Conservation (phyloP, 2,113 vertebrate species). For the Cavia porcellus region DNA sequence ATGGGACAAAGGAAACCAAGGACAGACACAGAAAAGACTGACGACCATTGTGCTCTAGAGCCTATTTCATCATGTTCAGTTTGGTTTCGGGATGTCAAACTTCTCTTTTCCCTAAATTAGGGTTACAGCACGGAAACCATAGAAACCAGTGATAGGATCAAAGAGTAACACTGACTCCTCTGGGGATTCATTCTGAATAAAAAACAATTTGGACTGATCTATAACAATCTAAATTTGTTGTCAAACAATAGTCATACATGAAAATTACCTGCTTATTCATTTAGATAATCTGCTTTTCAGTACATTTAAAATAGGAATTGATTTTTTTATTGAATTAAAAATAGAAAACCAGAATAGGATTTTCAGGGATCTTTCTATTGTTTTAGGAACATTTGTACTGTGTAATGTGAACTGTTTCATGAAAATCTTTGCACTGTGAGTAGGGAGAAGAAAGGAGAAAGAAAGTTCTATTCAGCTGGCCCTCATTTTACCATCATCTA, state of each 20-base stretch:
- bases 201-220: background rate
- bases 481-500: background rate
- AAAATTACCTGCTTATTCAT: constrained; percentile 19
- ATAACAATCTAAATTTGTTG: background rate
- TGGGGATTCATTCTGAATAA: constrained; percentile 28
- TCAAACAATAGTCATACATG: background rate
- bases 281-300: constrained; percentile 9
- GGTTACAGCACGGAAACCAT: background rate
- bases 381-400: background rate
- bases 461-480: background rate
- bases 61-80: background rate
- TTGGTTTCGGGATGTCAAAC: background rate
- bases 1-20: background rate
- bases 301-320: constrained; percentile 4
- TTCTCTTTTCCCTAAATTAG: constrained; percentile 14
- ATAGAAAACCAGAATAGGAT: background rate
- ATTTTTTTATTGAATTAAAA: constrained; percentile 32
- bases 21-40: background rate
- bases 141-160: background rate
- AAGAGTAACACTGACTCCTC: background rate
- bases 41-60: background rate
- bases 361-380: background rate
- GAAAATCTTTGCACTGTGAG: background rate
- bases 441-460: background rate
- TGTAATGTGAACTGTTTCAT: background rate